phyloP scores from a whole-genome alignment of 2,888 invertebrate species.

The Rotaria sp. region DNA sequence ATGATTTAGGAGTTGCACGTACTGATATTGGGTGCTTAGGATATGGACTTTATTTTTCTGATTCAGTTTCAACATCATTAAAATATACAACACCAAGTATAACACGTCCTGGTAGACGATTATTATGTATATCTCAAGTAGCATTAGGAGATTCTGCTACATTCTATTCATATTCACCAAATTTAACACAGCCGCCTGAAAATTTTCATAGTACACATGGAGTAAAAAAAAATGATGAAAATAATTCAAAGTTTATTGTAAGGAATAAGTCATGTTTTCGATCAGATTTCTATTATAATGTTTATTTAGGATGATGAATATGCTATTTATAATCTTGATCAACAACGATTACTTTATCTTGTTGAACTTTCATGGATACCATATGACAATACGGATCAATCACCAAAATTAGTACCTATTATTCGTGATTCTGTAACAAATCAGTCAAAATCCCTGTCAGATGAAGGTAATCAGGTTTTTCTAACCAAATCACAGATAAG shows the following conservation, averaged over 20 bases:
- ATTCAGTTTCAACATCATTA: constrained; percentile 42
- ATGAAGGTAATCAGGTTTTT: not conserved
- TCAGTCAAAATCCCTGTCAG: not conserved
- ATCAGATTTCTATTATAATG: not conserved
- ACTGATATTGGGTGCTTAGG: constrained; percentile 53
- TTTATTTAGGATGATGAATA: constrained; percentile 51
- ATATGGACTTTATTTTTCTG: constrained; percentile 52
- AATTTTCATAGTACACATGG: constrained; percentile 52
- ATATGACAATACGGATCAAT: not conserved
- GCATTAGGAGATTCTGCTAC: constrained; percentile 39
- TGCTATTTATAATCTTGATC: constrained; percentile 49
- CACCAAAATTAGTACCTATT: not conserved
- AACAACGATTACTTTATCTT: constrained; percentile 50
- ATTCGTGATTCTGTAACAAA: not conserved
- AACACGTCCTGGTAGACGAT: not conserved
- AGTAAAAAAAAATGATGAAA: constrained; percentile 44
- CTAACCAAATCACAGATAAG: not conserved
- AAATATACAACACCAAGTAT: constrained; percentile 23
- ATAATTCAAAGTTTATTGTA: constrained; percentile 48
- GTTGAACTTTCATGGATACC: constrained; percentile 47
- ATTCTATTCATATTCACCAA: constrained; percentile 42
- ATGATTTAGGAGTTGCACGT: constrained; percentile 49
- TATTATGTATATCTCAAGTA: constrained; percentile 37
- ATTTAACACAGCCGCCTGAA: constrained; percentile 47
- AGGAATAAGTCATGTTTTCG: not conserved